phyloP scores from a whole-genome alignment of 2,113 vertebrate genomes.

The Colinus virginianus region DNA sequence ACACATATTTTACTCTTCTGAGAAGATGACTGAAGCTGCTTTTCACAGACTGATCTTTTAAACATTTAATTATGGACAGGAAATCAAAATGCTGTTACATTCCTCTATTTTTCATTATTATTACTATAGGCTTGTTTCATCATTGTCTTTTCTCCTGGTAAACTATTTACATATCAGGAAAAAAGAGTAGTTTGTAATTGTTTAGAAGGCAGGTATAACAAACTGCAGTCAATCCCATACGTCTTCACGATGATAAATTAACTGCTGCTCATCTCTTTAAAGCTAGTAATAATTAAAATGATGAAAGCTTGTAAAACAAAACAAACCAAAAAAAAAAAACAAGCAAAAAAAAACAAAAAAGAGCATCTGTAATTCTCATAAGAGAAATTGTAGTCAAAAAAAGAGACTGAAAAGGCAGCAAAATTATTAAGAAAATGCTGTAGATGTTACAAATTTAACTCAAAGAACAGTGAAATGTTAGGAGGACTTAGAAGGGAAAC shows the following conservation, averaged over 20 bases:
- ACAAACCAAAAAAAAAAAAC: too few relatives aligned
- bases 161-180: background rate
- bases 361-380: background rate
- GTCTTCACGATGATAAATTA: background rate
- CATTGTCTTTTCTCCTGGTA: background rate
- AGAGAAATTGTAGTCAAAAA: background rate
- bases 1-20: background rate
- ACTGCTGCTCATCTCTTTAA: background rate
- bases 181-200: background rate
- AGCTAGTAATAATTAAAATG: background rate
- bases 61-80: background rate
- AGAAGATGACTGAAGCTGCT: background rate
- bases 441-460: accelerated
- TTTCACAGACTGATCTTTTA: background rate
- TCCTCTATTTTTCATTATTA: background rate
- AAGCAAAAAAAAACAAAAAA: too few relatives aligned
- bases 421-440: accelerated
- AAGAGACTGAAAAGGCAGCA: accelerated
- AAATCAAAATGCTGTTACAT: background rate
- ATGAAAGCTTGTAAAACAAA: background rate
- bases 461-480: background rate
- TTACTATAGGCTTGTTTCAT: background rate
- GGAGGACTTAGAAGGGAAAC: background rate
- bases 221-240: accelerated
- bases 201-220: background rate